Conservation (phyloP, 2,888 invertebrate genomes). For the Perithous albicinctus region DNA sequence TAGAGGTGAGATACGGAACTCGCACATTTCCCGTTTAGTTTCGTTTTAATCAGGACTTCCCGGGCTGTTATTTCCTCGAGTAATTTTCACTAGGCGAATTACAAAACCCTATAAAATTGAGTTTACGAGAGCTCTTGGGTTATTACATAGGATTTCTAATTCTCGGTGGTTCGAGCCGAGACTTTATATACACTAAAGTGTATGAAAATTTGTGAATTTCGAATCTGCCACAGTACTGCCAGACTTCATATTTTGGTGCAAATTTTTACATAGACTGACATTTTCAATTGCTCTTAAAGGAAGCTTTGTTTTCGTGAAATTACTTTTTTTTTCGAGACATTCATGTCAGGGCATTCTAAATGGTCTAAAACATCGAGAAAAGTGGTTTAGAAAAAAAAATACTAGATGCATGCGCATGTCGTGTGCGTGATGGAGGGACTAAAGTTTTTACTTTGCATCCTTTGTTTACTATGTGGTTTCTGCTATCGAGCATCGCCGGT, state of each 20-base stretch:
- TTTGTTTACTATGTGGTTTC: no score
- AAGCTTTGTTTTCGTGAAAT: no score
- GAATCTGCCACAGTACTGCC: neutral
- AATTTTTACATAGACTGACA: no score
- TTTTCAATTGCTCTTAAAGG: no score
- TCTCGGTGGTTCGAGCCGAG: constrained; percentile 1
- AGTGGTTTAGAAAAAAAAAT: no score
- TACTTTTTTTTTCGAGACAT: no score
- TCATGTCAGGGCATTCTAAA: no score
- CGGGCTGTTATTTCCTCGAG: constrained; percentile 12
- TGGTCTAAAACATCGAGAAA: no score
- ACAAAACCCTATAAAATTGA: constrained; percentile 20
- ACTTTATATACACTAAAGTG: neutral
- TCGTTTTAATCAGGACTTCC: constrained; percentile 21
- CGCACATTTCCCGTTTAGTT: constrained; percentile 6
- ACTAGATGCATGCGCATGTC: no score
- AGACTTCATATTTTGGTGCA: neutral
- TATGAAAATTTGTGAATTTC: neutral
- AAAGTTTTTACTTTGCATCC: no score
- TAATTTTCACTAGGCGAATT: constrained; percentile 28
- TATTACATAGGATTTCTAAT: constrained; percentile 22
- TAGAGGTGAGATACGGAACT: constrained; percentile 13
- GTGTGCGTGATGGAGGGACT: no score
- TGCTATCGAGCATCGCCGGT: neutral
- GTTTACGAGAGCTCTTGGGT: constrained; percentile 31